Base-by-base conservation (phyloP, 2,888 invertebrate genomes). In the Colostygia pectinataria region DNA sequence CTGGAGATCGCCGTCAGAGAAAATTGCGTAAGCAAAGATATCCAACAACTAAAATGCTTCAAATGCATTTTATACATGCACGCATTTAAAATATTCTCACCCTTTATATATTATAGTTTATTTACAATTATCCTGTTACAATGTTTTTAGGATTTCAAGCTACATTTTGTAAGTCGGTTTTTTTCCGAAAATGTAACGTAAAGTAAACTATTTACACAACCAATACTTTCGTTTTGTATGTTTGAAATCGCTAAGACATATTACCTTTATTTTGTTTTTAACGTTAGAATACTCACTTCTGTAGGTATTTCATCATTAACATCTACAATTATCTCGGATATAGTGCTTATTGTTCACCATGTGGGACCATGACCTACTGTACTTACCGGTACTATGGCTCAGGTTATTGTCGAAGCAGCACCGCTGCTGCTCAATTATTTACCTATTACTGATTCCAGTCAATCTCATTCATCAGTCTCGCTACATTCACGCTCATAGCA, bases 1-100 rank as follows among this genome's bases (percentile, higher is more conserved):
- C 0, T 96, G 97, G 97, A 89, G 96, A 64, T 96, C 97, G 0
- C 96, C 96, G 0, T 96, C 96, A 46, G 97, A 97, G 81, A 97
- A 96, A 88, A 97, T 97, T 70, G 96, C 96, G 97, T 97, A 93
- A 95, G 96, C 37, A 2, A 48, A 15, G 5, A 42, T 6, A 32
- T 20, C 29, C 34, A 20, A 40, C 82, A 67, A 38, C 44, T 20
- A 53, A 36, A 40, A 31, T 43, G 48, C 58, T 58, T 55, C 38
- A 29, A 36, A 61, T 54, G 59, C 65, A 64, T 71, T 59, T 58
- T 65, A 60, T 61, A 71, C 64, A 71, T 65, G 79, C 78, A 74
- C 73, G 76, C 69, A 67, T 56, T 39, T 57, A 32, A 37, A 54
- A 4, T 53, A 25, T 27, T 46, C 51, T 44, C 48, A 46, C 41